A percentile compares a stretch with the other conserved stretches of the same genome.
These are phyloP conservation scores for Antitype chi DNA, from an alignment of 2,888 invertebrate species.

Conservation along the genomic window DNA sequence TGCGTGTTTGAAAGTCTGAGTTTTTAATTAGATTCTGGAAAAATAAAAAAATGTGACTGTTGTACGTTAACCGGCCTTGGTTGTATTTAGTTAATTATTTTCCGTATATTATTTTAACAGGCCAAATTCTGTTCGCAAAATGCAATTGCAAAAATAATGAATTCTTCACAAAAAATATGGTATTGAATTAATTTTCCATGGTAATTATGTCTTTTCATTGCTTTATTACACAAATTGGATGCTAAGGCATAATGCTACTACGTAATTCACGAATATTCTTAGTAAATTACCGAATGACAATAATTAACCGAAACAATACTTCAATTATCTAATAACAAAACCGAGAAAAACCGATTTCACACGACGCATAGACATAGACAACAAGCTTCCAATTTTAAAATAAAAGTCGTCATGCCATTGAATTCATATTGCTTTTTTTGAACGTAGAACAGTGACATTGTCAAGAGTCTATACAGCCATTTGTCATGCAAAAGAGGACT, in stretches of 20 bases:
- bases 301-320: constrained; percentile 44
- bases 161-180: neutral
- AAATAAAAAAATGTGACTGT: constrained; percentile 2
- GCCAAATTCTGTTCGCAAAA: neutral
- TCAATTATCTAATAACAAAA: constrained; percentile 35
- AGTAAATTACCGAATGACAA: constrained; percentile 7
- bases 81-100: neutral
- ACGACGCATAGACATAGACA: constrained; percentile 28
- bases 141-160: neutral
- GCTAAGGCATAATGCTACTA: constrained; percentile 1
- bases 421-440: constrained; percentile 31
- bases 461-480: constrained; percentile 17
- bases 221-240: constrained; percentile 2
- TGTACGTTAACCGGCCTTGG: neutral
- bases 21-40: constrained; percentile 27
- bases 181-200: neutral
- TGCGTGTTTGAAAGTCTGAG: constrained; percentile 24
- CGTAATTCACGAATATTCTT: neutral
- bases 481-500: constrained; percentile 32
- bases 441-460: constrained; percentile 22
- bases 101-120: neutral
- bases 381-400: constrained; percentile 13
- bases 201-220: neutral
- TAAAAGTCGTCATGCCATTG: constrained; percentile 8
- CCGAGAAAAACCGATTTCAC: constrained; percentile 50